A percentile compares a stretch with the other conserved stretches of the same genome.
Evolutionary conservation across 1,140 invertebrate genomes (phyloP).

Genomic region (Linepithema humile): DNA sequence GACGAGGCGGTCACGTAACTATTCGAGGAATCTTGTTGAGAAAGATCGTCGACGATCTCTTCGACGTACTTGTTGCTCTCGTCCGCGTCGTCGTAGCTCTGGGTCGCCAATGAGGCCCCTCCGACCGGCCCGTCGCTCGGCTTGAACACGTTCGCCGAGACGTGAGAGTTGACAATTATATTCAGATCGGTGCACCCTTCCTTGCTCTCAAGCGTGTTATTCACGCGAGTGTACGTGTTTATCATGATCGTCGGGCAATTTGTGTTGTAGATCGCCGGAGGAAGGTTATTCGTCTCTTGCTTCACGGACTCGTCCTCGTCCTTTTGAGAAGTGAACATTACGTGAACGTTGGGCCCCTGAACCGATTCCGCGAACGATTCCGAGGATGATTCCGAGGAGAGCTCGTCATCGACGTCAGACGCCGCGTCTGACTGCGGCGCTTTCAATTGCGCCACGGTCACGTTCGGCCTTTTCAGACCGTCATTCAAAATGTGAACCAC

Average conservation of each 20-base stretch:
- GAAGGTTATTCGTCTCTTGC: slow-evolving; percentile 23
- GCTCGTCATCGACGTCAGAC: neutral
- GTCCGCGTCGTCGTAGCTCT: neutral
- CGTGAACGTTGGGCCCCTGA: slow-evolving; percentile 76
- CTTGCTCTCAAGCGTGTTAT: slow-evolving; percentile 82
- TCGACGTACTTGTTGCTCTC: slow-evolving; percentile 62
- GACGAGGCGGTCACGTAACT: slow-evolving; percentile 11
- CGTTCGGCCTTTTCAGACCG: slow-evolving; percentile 68
- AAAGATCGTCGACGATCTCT: neutral
- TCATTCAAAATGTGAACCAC: slow-evolving; percentile 79
- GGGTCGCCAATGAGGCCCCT: neutral
- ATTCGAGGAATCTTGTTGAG: neutral
- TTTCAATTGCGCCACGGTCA: slow-evolving; percentile 66
- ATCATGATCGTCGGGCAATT: slow-evolving; percentile 82
- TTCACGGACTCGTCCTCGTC: slow-evolving; percentile 60
- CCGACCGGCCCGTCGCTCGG: neutral
- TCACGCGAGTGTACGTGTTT: slow-evolving; percentile 80
- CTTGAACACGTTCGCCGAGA: slow-evolving; percentile 76
- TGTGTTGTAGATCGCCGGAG: slow-evolving; percentile 24
- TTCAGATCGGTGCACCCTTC: slow-evolving; percentile 82
- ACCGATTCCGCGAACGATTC: neutral
- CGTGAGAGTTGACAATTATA: slow-evolving; percentile 83
- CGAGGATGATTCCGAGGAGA: neutral
- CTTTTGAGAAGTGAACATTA: slow-evolving; percentile 78
- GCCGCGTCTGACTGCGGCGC: neutral